phyloP scores from a whole-genome alignment of 2,797 vertebrate genomes.

The Ciconia nigra region DNA sequence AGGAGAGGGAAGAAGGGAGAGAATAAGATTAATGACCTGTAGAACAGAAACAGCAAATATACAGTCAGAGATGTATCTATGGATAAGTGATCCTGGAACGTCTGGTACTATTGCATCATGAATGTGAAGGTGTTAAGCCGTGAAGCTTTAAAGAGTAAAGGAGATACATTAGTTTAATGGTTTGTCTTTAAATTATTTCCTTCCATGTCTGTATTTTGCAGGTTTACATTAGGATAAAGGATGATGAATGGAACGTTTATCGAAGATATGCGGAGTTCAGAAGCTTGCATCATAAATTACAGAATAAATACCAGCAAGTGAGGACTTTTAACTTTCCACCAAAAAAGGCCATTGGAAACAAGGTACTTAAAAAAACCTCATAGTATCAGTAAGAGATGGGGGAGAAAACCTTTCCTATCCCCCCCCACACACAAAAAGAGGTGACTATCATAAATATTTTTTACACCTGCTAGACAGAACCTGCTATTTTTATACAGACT shows the following conservation, averaged over 20 bases:
- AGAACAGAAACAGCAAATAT: neutral
- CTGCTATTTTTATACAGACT: neutral
- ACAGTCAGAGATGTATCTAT: neutral
- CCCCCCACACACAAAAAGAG: neutral
- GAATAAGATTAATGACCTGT: neutral
- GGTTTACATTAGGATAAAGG: constrained; percentile 97
- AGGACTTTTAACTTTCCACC: constrained; percentile 92
- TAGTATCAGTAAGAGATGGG: neutral
- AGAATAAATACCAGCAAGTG: constrained; percentile 87
- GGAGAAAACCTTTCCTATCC: neutral
- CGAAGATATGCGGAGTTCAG: constrained; percentile 93
- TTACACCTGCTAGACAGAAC: neutral
- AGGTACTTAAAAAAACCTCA: constrained; percentile 76
- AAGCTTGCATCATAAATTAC: constrained; percentile 87
- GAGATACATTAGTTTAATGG: neutral
- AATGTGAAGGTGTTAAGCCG: neutral
- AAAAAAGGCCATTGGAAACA: constrained; percentile 98
- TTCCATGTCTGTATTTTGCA: constrained; percentile 55
- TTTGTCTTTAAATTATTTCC: neutral
- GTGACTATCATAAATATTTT: neutral
- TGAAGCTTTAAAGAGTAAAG: neutral
- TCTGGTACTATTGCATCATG: neutral
- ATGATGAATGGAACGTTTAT: constrained; percentile 98
- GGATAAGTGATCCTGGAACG: neutral
- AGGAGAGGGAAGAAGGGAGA: neutral